Evolutionary conservation across 2,888 invertebrate species (phyloP).

Genomic region (Rhagophthalmus giganteus): DNA sequence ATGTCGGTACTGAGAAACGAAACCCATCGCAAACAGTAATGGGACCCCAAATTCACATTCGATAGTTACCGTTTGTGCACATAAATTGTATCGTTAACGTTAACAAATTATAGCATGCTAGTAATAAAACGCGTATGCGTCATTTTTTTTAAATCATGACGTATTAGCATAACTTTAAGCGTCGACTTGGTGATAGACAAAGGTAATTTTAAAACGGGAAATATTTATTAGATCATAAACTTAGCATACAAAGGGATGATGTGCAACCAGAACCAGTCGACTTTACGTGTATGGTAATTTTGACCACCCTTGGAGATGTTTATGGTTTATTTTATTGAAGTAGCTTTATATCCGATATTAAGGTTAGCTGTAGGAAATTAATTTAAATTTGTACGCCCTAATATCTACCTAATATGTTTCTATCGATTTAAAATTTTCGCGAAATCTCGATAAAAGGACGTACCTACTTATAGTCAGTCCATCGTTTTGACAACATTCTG

Average conservation of each 20-base stretch:
- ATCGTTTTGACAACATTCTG: too few species aligned
- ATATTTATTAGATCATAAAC: constrained; percentile 24
- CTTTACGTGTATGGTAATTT: constrained; percentile 19
- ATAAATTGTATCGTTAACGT: neutral
- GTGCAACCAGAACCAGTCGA: constrained; percentile 9
- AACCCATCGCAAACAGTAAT: too few species aligned
- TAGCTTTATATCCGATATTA: constrained; percentile 5
- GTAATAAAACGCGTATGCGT: neutral
- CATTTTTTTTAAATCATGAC: neutral
- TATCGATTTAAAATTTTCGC: too few species aligned
- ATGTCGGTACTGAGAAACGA: too few species aligned
- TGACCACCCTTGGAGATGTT: constrained; percentile 22
- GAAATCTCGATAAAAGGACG: too few species aligned
- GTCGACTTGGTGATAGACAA: constrained; percentile 7
- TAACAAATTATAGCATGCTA: neutral
- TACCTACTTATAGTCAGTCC: too few species aligned
- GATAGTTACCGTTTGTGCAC: neutral
- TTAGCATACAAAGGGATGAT: constrained; percentile 24
- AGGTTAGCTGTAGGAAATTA: neutral
- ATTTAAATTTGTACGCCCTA: too few species aligned
- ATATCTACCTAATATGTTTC: too few species aligned
- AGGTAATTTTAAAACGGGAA: constrained; percentile 10
- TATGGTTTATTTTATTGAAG: constrained; percentile 12
- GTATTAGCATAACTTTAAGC: constrained; percentile 3
- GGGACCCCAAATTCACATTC: neutral